Conservation (phyloP, 2,888 invertebrate species). For the Brachyopa scutellaris region DNA sequence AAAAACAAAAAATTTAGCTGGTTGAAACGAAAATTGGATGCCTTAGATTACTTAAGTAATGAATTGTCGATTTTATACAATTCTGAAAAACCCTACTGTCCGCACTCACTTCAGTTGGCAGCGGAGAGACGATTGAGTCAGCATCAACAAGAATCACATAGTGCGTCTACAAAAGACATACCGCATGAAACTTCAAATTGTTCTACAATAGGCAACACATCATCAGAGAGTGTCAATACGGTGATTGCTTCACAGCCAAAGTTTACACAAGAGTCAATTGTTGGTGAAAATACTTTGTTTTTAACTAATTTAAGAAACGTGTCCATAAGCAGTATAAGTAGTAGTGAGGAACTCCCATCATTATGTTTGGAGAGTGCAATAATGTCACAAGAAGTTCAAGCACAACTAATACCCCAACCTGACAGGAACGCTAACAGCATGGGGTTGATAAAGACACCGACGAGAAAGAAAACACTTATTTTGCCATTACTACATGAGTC, state of each 20-base stretch:
- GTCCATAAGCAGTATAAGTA: conserved; percentile 6
- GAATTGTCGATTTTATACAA: not conserved
- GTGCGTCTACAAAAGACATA: not conserved
- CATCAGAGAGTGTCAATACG: conserved; percentile 38
- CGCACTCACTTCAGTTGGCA: not conserved
- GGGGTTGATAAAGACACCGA: no score
- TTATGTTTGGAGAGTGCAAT: not conserved
- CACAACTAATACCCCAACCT: not conserved
- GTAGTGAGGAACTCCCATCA: conserved; percentile 6
- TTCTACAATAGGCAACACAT: conserved; percentile 1
- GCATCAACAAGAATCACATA: not conserved
- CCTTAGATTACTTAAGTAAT: conserved; percentile 5
- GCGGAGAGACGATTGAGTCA: conserved; percentile 1
- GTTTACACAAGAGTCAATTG: not conserved
- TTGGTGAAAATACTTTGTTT: not conserved
- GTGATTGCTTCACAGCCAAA: conserved; percentile 52
- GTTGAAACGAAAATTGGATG: conserved; percentile 20
- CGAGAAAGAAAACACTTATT: not conserved
- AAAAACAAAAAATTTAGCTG: not conserved
- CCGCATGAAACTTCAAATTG: not conserved
- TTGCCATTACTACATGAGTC: conserved; percentile 23
- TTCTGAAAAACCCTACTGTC: not conserved
- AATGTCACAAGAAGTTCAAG: not conserved
- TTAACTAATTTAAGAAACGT: not conserved
- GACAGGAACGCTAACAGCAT: no score